These are phyloP conservation scores for Cryptus armator DNA, from an alignment of 2,888 invertebrate genomes.

Conservation along the genomic window DNA sequence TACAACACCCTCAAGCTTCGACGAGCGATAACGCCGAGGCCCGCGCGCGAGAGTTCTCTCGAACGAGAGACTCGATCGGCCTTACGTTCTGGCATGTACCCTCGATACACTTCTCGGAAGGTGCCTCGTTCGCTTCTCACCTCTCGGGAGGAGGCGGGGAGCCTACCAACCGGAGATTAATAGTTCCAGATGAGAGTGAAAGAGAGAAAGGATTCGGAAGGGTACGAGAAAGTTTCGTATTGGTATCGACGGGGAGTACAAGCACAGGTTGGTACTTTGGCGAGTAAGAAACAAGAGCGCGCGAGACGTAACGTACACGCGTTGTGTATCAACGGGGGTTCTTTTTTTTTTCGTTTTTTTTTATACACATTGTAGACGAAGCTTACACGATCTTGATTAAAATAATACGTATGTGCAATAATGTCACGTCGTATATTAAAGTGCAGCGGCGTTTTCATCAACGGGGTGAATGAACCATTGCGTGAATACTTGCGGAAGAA, in stretches of 20 bases:
- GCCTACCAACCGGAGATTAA: slow-evolving; percentile 74
- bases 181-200: slow-evolving; percentile 67
- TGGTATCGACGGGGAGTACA: slow-evolving; percentile 30
- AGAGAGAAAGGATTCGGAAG: slow-evolving; percentile 44
- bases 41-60: slow-evolving; percentile 69
- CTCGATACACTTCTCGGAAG: slow-evolving; percentile 74
- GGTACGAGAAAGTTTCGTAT: slow-evolving; percentile 71
- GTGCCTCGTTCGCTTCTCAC: slow-evolving; percentile 68
- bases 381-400: slow-evolving; percentile 15
- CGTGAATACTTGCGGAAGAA: not conserved
- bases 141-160: slow-evolving; percentile 39
- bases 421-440: slow-evolving; percentile 6
- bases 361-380: slow-evolving; percentile 1
- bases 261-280: slow-evolving; percentile 20
- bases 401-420: slow-evolving; percentile 14
- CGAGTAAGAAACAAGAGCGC: slow-evolving; percentile 46
- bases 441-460: not conserved
- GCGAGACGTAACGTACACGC: not conserved
- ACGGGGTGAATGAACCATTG: not conserved
- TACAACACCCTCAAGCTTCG: slow-evolving; percentile 31
- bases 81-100: slow-evolving; percentile 47
- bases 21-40: slow-evolving; percentile 46
- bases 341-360: not conserved
- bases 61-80: slow-evolving; percentile 60
- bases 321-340: not conserved